A percentile compares a stretch with the other conserved stretches of the same genome.
These are phyloP conservation scores for Melopsittacus undulatus DNA, from an alignment of 2,797 vertebrate species.

Conservation along the genomic window DNA sequence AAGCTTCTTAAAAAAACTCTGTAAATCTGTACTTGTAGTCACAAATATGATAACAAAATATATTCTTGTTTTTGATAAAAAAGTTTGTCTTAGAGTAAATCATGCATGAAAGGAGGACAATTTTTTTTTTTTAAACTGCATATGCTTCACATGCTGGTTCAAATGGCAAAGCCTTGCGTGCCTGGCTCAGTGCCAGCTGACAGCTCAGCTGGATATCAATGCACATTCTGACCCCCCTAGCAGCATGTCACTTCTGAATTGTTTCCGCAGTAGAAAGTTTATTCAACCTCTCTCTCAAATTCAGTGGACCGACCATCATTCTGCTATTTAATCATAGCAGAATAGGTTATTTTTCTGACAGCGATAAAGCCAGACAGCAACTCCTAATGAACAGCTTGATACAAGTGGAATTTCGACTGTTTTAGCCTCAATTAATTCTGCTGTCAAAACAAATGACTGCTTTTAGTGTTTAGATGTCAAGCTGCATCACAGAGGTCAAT, in stretches of 20 bases:
- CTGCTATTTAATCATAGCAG: slow-evolving; percentile 86
- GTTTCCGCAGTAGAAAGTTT: slow-evolving; percentile 93
- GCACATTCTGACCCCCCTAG: slow-evolving; percentile 86
- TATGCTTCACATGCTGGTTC: slow-evolving; percentile 84
- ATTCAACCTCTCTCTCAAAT: slow-evolving; percentile 93
- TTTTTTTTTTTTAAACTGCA: slow-evolving; percentile 78
- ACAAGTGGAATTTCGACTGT: slow-evolving; percentile 88
- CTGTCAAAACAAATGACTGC: slow-evolving; percentile 94
- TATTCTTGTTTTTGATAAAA: slow-evolving; percentile 45
- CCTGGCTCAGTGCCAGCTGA: slow-evolving; percentile 90
- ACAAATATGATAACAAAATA: slow-evolving; percentile 27
- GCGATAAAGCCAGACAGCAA: slow-evolving; percentile 83
- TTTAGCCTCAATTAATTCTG: slow-evolving; percentile 95
- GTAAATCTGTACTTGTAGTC: slow-evolving; percentile 5
- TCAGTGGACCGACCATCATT: slow-evolving; percentile 83
- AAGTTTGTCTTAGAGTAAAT: slow-evolving; percentile 74
- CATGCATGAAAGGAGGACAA: slow-evolving; percentile 81
- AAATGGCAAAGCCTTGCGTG: slow-evolving; percentile 85
- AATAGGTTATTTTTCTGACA: slow-evolving; percentile 92
- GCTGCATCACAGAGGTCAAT: slow-evolving; percentile 84
- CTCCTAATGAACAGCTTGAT: slow-evolving; percentile 93
- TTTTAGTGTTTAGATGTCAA: slow-evolving; percentile 80
- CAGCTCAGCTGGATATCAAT: slow-evolving; percentile 94
- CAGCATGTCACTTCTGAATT: slow-evolving; percentile 90
- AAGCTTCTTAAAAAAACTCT: not conserved